A percentile compares a stretch with the other conserved stretches of the same genome.
phyloP scores from a whole-genome alignment of 2,113 vertebrate genomes.

The Oxygymnocypris stewartii region DNA sequence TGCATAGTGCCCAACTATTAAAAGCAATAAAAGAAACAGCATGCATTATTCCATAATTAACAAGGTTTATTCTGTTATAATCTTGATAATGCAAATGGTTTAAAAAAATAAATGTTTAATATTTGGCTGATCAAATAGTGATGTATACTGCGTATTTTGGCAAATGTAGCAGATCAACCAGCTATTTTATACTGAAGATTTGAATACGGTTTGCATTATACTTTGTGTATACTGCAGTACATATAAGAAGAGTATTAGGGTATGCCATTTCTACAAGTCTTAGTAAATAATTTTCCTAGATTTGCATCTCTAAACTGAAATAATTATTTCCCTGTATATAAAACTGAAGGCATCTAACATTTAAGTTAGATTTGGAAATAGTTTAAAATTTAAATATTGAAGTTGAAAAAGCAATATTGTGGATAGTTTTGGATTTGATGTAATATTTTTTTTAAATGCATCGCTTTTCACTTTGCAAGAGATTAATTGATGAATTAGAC shows the following conservation, averaged over 20 bases:
- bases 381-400: too few species aligned
- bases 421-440: too few species aligned
- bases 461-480: not conserved
- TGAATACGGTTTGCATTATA: not conserved
- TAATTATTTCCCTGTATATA: too few species aligned
- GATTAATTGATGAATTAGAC: too few species aligned
- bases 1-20: not conserved
- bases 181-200: not conserved
- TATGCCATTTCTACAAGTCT: not conserved
- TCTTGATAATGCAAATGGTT: not conserved
- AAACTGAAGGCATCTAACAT: too few species aligned
- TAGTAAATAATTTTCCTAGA: too few species aligned
- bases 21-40: not conserved
- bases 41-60: not conserved
- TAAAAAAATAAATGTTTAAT: not conserved
- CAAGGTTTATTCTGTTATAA: not conserved
- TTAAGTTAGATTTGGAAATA: too few species aligned
- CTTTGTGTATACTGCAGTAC: not conserved
- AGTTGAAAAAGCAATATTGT: too few species aligned
- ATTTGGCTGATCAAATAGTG: not conserved
- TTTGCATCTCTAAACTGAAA: not conserved
- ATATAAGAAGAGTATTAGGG: not conserved
- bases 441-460: too few species aligned
- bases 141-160: not conserved
- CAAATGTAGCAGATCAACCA: not conserved